Conservation (phyloP, 2,797 vertebrate species). For the Brachyalestes nurse region DNA sequence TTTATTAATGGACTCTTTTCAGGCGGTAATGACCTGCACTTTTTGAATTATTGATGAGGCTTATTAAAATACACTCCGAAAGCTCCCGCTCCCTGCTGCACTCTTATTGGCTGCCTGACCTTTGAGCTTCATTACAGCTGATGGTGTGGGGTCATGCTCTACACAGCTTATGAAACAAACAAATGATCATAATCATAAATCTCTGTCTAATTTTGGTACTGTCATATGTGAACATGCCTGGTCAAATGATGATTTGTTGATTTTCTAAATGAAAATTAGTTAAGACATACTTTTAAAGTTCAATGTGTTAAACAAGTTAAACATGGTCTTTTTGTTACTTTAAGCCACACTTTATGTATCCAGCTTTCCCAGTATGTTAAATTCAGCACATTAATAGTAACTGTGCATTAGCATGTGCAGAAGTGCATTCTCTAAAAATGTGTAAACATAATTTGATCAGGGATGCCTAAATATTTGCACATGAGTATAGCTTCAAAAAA, state of each 20-base stretch:
- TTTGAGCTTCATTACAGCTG: constrained; percentile 70
- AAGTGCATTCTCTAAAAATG: no score
- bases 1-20: constrained; percentile 26
- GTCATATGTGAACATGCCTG: not conserved
- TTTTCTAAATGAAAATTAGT: no score
- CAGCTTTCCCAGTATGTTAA: no score
- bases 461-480: not conserved
- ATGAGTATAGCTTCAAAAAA: not conserved
- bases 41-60: constrained; percentile 55
- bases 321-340: no score
- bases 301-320: no score
- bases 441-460: no score
- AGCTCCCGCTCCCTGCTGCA: constrained; percentile 34
- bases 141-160: constrained; percentile 59
- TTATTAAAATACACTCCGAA: constrained; percentile 56
- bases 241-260: no score
- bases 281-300: no score
- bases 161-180: constrained; percentile 67
- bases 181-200: constrained; percentile 74
- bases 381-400: no score
- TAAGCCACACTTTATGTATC: no score
- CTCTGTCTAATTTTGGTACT: not conserved
- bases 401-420: no score
- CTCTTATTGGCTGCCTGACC: constrained; percentile 74
- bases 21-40: constrained; percentile 28